These are phyloP conservation scores for Odontophorus gujanensis DNA, from an alignment of 2,113 vertebrate genomes.

Conservation along the genomic window DNA sequence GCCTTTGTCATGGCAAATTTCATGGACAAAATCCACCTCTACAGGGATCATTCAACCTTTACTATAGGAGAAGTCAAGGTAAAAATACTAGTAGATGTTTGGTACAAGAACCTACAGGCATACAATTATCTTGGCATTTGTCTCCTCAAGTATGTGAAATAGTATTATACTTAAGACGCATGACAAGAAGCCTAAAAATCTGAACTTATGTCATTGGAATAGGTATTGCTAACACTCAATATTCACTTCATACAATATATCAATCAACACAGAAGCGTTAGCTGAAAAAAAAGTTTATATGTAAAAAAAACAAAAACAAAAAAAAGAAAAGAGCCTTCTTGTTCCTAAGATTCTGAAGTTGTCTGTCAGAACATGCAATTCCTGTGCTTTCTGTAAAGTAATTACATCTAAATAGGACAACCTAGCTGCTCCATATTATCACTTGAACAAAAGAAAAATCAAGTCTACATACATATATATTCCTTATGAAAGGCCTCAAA, in stretches of 20 bases:
- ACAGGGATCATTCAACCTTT: background rate
- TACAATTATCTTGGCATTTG: background rate
- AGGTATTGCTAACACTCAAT: background rate
- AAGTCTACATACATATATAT: background rate
- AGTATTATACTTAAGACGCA: rapidly evolving
- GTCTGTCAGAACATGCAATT: background rate
- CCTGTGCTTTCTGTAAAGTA: background rate
- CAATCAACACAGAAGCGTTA: background rate
- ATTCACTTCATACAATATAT: background rate
- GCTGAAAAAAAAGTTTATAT: background rate
- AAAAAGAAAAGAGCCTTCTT: background rate
- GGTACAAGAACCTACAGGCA: too few species aligned
- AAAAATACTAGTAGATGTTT: background rate
- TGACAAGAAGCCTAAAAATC: background rate
- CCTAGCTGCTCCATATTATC: background rate
- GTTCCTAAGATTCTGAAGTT: background rate
- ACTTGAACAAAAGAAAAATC: background rate
- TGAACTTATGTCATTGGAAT: background rate
- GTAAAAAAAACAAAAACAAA: background rate
- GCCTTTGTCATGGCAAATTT: background rate
- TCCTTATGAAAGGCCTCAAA: background rate
- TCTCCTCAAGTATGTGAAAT: background rate
- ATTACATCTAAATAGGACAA: background rate
- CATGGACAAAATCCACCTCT: background rate
- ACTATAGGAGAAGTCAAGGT: background rate